Evolutionary conservation across 2,113 vertebrate species (phyloP).

Genomic region (Aramus guarauna): DNA sequence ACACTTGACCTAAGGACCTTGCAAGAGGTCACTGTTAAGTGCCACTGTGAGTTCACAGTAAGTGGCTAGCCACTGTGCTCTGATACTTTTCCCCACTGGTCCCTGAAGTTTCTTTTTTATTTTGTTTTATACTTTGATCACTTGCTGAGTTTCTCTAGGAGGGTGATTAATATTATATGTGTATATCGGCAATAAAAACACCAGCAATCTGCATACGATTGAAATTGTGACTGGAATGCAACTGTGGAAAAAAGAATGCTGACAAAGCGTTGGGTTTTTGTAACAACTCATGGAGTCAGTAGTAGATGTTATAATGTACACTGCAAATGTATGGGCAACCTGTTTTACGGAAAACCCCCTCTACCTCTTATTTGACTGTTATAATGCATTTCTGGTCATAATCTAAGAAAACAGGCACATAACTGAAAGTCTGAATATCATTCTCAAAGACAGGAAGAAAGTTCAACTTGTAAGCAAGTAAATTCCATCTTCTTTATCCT

Average conservation of each 20-base stretch:
- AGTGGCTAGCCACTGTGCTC: constrained; percentile 10
- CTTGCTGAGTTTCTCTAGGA: not conserved
- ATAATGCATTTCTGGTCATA: not conserved
- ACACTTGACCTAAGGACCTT: constrained; percentile 44
- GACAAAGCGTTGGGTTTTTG: not conserved
- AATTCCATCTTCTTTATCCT: not conserved
- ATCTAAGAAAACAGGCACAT: not conserved
- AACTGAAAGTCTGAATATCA: not conserved
- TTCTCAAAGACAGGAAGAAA: not conserved
- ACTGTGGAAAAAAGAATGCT: not conserved
- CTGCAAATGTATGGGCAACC: not conserved
- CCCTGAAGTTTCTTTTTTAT: constrained; percentile 60
- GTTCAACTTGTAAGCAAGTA: not conserved
- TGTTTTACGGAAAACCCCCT: not conserved
- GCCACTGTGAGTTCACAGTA: constrained; percentile 14
- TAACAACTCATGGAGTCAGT: not conserved
- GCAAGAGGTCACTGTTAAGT: constrained; percentile 32
- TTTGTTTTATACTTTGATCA: constrained; percentile 31
- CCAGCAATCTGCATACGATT: not conserved
- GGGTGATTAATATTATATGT: not conserved
- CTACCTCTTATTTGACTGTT: not conserved
- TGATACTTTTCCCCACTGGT: constrained; percentile 4
- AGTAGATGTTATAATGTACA: not conserved
- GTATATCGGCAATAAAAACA: not conserved
- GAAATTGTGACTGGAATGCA: not conserved